Percentiles rank a stretch among this genome's conserved stretches.
Evolutionary conservation across 2,797 vertebrate genomes (phyloP).

Genomic region (Dipus sagitta): DNA sequence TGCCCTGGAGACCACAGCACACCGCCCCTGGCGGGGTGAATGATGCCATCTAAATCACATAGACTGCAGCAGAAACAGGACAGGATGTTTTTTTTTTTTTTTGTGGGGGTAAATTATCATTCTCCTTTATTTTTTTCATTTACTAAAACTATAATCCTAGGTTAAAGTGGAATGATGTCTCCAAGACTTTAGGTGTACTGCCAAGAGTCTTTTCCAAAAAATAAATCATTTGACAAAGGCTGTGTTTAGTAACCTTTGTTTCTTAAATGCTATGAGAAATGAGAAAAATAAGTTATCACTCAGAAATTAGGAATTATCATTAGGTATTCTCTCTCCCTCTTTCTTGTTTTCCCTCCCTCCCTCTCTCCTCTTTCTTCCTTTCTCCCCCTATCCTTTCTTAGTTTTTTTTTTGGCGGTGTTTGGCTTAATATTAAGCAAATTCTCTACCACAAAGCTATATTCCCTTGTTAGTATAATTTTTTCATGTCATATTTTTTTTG

Average conservation of each 20-base stretch:
- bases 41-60: neutral
- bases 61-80: neutral
- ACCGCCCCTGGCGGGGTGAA: too few species aligned
- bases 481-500: neutral
- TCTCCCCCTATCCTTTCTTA: neutral
- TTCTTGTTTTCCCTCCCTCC: neutral
- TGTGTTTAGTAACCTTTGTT: conserved; percentile 9
- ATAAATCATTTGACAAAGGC: neutral
- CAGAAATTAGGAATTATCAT: conserved; percentile 31
- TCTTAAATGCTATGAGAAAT: neutral
- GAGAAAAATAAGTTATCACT: neutral
- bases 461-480: neutral
- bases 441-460: neutral
- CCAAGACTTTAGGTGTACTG: neutral
- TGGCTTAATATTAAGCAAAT: neutral
- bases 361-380: neutral
- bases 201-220: conserved; percentile 16
- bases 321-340: neutral
- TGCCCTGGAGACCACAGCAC: neutral
- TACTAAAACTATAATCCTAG: neutral
- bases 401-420: neutral
- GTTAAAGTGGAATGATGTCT: conserved; percentile 20
- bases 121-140: neutral
- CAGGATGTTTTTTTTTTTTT: neutral
- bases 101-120: neutral